Evolutionary conservation across 2,113 vertebrate species (phyloP).

Genomic region (Thunnus thynnus): DNA sequence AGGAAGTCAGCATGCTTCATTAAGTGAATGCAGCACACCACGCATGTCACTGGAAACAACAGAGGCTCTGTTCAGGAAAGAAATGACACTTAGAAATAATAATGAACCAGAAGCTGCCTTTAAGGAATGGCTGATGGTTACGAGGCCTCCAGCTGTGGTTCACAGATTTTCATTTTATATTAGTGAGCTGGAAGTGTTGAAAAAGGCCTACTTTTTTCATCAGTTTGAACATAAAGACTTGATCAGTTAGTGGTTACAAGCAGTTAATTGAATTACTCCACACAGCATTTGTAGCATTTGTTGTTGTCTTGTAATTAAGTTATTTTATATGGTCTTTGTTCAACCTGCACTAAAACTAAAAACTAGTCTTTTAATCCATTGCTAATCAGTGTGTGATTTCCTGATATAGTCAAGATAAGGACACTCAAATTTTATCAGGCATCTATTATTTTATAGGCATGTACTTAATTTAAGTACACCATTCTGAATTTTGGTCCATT

Average conservation of each 20-base stretch:
- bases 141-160: slow-evolving; percentile 63
- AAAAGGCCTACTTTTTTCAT: slow-evolving; percentile 9
- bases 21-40: slow-evolving; percentile 76
- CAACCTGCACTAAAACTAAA: neutral
- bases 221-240: slow-evolving; percentile 5
- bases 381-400: slow-evolving; percentile 4
- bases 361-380: neutral
- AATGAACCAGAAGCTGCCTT: slow-evolving; percentile 63
- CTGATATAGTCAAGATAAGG: neutral
- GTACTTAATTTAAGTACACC: slow-evolving; percentile 22
- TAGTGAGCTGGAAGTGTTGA: slow-evolving; percentile 45
- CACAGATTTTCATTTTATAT: slow-evolving; percentile 65
- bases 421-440: slow-evolving; percentile 26
- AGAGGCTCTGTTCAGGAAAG: slow-evolving; percentile 71
- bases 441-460: slow-evolving; percentile 21
- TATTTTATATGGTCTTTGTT: slow-evolving; percentile 5
- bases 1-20: slow-evolving; percentile 83
- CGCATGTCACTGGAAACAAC: slow-evolving; percentile 77
- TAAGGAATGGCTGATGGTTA: slow-evolving; percentile 61
- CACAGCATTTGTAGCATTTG: neutral
- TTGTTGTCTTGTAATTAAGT: slow-evolving; percentile 12
- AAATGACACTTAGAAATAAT: slow-evolving; percentile 77
- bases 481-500: slow-evolving; percentile 31
- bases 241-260: too few relatives aligned
- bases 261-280: neutral